Base-by-base conservation (phyloP, 2,113 vertebrate genomes). In the Phalacrocorax aristotelis region DNA sequence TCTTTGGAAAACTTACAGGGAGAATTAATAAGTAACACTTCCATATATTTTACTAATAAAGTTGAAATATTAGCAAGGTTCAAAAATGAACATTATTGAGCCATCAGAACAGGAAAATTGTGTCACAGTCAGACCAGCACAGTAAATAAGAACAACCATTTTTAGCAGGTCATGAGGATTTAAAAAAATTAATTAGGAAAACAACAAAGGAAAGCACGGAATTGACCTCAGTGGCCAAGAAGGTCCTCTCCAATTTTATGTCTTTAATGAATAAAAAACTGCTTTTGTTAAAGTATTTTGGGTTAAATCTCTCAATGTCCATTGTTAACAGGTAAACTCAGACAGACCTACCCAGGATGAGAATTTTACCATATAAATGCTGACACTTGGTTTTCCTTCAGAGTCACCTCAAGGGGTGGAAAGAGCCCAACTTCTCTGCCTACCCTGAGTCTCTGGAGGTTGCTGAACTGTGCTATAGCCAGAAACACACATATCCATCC, bases 311-410 rank as follows among this genome's bases (percentile, higher is more conserved):
- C 58, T 66, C 16, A 42, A 27, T 26, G 8, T 48, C 34, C 1
- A 1, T 25, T 38, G 7, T 30, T 65, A 74, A 49, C 7, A 72
- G 51, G 5, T 2, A 77, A 83, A 38, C 18, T 65, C 23, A 52
- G 52, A 46, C 13, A 89, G 7, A 17, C 4, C 6, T 32, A 21
- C 7, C 1, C 0, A 4, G 19, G 4, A 51, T 54, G 11, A 66
- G 19, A 90, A 48, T 55, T 62, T 61, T 44, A 9, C 16, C 10
- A 9, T 0, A 0, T 49, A 51, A 38, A 57, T 77, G 21, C 14
- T 77, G 26, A 16, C 7, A 2, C 4, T 48, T 77, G 6, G 2
- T 32, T 88, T 87, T 42, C 3, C 3, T 66, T 55, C 40, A 54
- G 23, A 78, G 5, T 7, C 2, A 2, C 72, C 13, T 75, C 21